A percentile compares a stretch with the other conserved stretches of the same genome.
Evolutionary conservation across 1,140 invertebrate genomes (phyloP).

Genomic region (Lerema accius): DNA sequence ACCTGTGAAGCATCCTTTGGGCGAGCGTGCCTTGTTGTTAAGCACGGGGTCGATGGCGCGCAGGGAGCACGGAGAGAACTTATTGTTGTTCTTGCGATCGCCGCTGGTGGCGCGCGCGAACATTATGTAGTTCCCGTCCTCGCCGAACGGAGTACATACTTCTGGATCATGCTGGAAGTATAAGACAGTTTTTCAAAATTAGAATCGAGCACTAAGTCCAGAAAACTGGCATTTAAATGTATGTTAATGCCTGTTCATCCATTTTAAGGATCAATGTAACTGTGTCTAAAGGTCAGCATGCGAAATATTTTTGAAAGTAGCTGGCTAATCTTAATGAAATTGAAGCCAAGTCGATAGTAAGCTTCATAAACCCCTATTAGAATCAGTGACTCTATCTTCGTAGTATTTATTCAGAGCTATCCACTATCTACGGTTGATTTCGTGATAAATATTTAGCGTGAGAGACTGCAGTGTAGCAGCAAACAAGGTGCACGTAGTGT

Average conservation of each 20-base stretch:
- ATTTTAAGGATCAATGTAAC: too few species aligned
- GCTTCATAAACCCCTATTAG: too few species aligned
- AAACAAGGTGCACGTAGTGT: constrained; percentile 17
- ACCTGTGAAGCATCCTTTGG: constrained; percentile 96
- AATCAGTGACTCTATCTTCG: too few species aligned
- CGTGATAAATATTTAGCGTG: constrained; percentile 24
- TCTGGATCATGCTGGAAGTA: constrained; percentile 97
- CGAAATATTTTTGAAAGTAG: too few species aligned
- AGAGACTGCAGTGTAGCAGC: constrained; percentile 20
- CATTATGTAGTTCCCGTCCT: constrained; percentile 99
- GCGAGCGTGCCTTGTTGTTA: constrained; percentile 94
- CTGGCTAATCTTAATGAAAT: too few species aligned
- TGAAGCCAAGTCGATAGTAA: too few species aligned
- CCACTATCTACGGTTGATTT: constrained; percentile 3
- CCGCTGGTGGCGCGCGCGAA: constrained; percentile 98
- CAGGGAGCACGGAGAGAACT: constrained; percentile 96
- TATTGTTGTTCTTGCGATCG: constrained; percentile 97
- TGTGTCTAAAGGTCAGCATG: too few species aligned
- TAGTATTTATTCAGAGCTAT: too few species aligned
- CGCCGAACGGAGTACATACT: constrained; percentile 94
- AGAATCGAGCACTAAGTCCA: too few species aligned
- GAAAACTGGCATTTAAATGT: too few species aligned
- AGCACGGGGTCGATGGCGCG: constrained; percentile 97
- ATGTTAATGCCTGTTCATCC: too few species aligned
- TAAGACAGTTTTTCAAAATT: too few species aligned